Conservation (phyloP, 2,888 invertebrate species). For the Crossocerus cetratus region DNA sequence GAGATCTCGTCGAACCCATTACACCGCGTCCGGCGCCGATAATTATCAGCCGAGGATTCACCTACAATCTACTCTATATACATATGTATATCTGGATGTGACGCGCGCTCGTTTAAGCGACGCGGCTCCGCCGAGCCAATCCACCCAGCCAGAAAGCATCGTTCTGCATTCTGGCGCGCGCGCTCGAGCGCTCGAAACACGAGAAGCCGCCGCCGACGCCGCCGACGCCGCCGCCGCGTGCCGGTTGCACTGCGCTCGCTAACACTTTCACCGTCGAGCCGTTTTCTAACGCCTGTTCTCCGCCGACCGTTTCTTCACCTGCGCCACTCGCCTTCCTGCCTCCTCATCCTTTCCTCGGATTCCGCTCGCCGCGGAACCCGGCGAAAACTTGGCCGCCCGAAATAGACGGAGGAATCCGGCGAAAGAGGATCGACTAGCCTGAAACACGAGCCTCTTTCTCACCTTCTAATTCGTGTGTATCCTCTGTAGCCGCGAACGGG, state of each 20-base stretch:
- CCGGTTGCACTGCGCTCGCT: slow-evolving; percentile 20
- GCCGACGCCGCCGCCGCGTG: too few species aligned
- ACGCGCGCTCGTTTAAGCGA: neutral
- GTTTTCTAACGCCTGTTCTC: slow-evolving; percentile 66
- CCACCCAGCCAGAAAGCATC: slow-evolving; percentile 35
- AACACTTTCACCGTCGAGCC: slow-evolving; percentile 68
- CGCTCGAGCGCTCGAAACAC: slow-evolving; percentile 13
- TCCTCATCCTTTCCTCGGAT: neutral
- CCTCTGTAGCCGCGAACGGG: too few species aligned
- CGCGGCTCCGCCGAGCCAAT: slow-evolving; percentile 7
- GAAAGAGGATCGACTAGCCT: neutral
- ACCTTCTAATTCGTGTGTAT: too few species aligned
- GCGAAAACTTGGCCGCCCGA: neutral
- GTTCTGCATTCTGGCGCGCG: slow-evolving; percentile 45
- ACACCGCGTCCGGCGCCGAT: too few species aligned
- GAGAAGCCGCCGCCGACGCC: slow-evolving; percentile 44
- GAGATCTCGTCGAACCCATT: too few species aligned
- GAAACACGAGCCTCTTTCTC: too few species aligned
- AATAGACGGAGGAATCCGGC: neutral
- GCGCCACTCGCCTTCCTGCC: neutral
- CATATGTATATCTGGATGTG: too few species aligned
- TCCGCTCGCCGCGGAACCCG: neutral
- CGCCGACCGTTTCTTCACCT: neutral
- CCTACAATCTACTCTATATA: too few species aligned
- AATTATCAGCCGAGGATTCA: too few species aligned